These are phyloP conservation scores for Drosophila fuyamai DNA, from an alignment of 1,140 invertebrate genomes.

Conservation along the genomic window DNA sequence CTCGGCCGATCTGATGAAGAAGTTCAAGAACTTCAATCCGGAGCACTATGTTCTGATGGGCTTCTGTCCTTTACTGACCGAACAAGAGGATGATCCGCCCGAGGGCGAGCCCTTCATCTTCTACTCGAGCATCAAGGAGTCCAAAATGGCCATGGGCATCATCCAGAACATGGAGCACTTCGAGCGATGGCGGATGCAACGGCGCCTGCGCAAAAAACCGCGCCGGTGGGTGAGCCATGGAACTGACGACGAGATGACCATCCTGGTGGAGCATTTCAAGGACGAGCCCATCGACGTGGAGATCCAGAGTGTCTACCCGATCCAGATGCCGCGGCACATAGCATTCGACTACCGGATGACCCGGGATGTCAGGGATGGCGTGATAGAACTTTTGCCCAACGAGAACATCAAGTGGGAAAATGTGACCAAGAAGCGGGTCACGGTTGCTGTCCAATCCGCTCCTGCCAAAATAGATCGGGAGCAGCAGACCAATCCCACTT, in stretches of 20 bases:
- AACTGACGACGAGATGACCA: slow-evolving; percentile 88
- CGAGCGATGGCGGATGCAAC: slow-evolving; percentile 87
- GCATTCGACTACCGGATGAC: slow-evolving; percentile 84
- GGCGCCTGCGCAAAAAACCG: slow-evolving; percentile 87
- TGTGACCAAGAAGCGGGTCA: slow-evolving; percentile 86
- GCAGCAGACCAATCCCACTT: slow-evolving; percentile 88
- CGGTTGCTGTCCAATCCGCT: slow-evolving; percentile 86
- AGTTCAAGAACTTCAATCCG: slow-evolving; percentile 85
- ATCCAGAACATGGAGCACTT: slow-evolving; percentile 87
- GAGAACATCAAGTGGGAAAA: slow-evolving; percentile 86
- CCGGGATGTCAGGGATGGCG: slow-evolving; percentile 88
- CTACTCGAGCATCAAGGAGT: slow-evolving; percentile 84
- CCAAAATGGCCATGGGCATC: slow-evolving; percentile 85
- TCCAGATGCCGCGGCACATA: slow-evolving; percentile 84
- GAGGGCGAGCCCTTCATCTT: slow-evolving; percentile 88
- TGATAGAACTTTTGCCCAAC: slow-evolving; percentile 87
- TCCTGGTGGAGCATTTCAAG: slow-evolving; percentile 85
- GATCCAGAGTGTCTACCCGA: slow-evolving; percentile 87
- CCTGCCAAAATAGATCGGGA: slow-evolving; percentile 83
- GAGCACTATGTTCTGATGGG: slow-evolving; percentile 88
- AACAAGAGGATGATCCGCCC: slow-evolving; percentile 87
- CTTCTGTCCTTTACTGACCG: slow-evolving; percentile 88
- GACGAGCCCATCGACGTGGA: slow-evolving; percentile 88
- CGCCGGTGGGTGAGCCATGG: slow-evolving; percentile 88
- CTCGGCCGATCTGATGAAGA: slow-evolving; percentile 85